phyloP scores from a whole-genome alignment of 2,113 vertebrate genomes.

The Mugil cephalus region DNA sequence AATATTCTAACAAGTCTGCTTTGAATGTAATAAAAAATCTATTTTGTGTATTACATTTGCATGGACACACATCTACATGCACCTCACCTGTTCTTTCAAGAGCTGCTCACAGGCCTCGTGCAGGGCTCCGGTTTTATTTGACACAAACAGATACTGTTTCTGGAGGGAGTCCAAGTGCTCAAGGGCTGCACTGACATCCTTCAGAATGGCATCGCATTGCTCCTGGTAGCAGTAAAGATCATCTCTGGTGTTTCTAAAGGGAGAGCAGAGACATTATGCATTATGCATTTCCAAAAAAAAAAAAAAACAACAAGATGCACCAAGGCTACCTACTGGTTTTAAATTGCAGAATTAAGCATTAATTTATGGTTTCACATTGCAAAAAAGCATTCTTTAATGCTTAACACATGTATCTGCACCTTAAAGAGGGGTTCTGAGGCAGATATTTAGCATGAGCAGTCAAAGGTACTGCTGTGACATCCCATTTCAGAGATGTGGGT shows the following conservation, averaged over 20 bases:
- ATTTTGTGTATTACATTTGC: no score
- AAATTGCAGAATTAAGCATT: background rate
- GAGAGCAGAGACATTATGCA: constrained; percentile 56
- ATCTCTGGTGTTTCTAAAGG: constrained; percentile 92
- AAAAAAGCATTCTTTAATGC: background rate
- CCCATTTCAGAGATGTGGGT: no score
- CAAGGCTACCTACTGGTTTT: background rate
- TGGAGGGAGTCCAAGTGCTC: constrained; percentile 94
- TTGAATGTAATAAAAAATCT: no score
- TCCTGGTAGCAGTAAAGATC: constrained; percentile 94
- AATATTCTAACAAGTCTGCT: background rate
- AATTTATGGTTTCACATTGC: background rate
- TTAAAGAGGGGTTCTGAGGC: no score
- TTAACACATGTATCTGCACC: background rate
- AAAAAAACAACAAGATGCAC: no score
- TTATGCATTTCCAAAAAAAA: background rate
- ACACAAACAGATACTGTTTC: constrained; percentile 98
- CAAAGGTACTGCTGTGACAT: background rate
- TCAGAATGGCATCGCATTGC: constrained; percentile 94
- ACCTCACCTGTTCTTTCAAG: constrained; percentile 94
- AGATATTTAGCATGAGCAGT: background rate
- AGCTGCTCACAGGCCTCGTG: constrained; percentile 98
- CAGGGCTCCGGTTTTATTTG: constrained; percentile 94
- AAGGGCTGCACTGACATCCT: constrained; percentile 92
- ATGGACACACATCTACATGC: no score